A percentile compares a stretch with the other conserved stretches of the same genome.
These are phyloP conservation scores for Ptychobarbus kaznakovi DNA, from an alignment of 2,797 vertebrate species.

Conservation along the genomic window DNA sequence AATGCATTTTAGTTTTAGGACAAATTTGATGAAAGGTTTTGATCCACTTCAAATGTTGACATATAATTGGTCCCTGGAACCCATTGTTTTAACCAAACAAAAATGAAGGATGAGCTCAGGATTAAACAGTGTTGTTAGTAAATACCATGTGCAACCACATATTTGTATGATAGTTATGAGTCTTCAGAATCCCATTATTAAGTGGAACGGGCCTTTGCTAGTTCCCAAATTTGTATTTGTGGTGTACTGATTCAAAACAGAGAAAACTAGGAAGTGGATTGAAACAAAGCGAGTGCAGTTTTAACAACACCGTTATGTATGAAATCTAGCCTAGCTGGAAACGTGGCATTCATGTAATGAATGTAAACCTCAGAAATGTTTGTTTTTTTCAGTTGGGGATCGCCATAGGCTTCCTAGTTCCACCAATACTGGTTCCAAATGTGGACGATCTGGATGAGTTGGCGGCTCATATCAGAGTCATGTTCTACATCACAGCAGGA, in stretches of 20 bases:
- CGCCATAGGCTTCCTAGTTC: conserved; percentile 94
- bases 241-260: background rate
- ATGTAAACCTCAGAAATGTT: background rate
- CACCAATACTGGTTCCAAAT: conserved; percentile 92
- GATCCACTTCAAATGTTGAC: no score
- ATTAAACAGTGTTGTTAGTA: background rate
- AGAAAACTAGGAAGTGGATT: background rate
- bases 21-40: no score
- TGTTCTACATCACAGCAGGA: conserved; percentile 94
- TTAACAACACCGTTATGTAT: background rate
- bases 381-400: conserved; percentile 85
- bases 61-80: background rate
- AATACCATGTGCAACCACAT: background rate
- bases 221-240: background rate
- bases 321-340: background rate
- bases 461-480: conserved; percentile 86
- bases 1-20: no score
- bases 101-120: background rate
- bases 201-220: background rate
- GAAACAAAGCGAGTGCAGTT: background rate
- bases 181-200: background rate
- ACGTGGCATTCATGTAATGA: background rate
- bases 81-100: background rate
- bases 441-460: conserved; percentile 83
- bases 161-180: background rate